A percentile compares a stretch with the other conserved stretches of the same genome.
phyloP scores from a whole-genome alignment of 2,113 vertebrate genomes.

The Tetrao urogallus region DNA sequence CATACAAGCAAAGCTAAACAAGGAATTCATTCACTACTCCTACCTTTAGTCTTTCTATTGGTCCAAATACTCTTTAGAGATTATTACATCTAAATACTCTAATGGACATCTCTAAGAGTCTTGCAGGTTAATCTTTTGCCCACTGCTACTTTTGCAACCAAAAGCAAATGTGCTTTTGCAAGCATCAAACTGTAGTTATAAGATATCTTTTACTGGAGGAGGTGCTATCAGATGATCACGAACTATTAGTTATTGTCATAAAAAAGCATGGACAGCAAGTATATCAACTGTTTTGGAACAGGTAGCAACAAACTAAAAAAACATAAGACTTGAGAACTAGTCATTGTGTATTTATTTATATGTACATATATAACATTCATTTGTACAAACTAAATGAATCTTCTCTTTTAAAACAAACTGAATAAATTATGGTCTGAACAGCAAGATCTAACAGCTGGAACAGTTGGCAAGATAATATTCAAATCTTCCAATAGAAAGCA shows the following conservation, averaged over 20 bases:
- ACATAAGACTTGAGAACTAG: not conserved
- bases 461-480: not conserved
- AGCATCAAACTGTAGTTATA: not conserved
- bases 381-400: not conserved
- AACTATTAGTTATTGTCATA: not conserved
- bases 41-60: not conserved
- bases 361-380: not conserved
- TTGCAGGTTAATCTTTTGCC: not conserved
- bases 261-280: not conserved
- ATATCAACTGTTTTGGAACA: not conserved
- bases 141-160: not conserved
- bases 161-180: not conserved
- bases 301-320: not conserved
- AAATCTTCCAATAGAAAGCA: not conserved
- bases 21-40: not conserved
- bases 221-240: not conserved
- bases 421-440: not conserved
- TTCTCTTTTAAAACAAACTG: not conserved
- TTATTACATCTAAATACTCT: not conserved
- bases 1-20: not conserved
- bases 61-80: not conserved
- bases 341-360: not conserved
- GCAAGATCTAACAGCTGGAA: not conserved
- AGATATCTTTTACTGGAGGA: not conserved
- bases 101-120: not conserved